Evolutionary conservation across 2,888 invertebrate genomes (phyloP), one percentile per base, ranked within the genome.

Genomic region (Notodonta ziczac): DNA sequence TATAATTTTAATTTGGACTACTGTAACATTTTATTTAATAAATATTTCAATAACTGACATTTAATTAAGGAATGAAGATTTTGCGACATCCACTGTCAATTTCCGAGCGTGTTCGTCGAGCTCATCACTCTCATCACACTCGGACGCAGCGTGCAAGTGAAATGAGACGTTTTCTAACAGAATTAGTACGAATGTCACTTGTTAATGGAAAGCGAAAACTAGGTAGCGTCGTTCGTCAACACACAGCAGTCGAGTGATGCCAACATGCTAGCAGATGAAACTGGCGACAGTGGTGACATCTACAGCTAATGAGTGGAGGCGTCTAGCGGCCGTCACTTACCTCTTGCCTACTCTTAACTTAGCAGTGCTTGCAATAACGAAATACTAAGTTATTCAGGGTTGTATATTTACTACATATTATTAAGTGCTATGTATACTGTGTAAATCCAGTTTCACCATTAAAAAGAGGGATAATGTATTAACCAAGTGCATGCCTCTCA

Each of bases 361-460:
- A 87, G 91, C 80, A 85, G 80, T 84, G 88, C 89, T 90, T 89
- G 91, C 70, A 90, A 90, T 88, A 78, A 86, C 77, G 79, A 87
- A 89, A 87, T 69, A 78, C 76, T 78, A 73, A 75, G 68, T 80
- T 81, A 82, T 77, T 80, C 61, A 70, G 58, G 53, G 54, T 55
- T 40, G 51, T 64, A 66, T 62, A 63, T 5, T 46, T n/a, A 10
- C 46, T 46, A 46, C n/a, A 46, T 70, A 73, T 70, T 68, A 63
- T 14, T 40, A 46, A 58, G 74, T 76, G 74, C 70, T 58, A 44
- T 35, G 61, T 59, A 42, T 59, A 42, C 61, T 61, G 61, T 70
- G 56, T 57, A 51, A 46, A 55, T 53, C 48, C 60, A 66, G 64
- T 67, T 67, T 60, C 74, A 76, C 67, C 65, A 73, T 57, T 66